Conservation (phyloP, 2,797 vertebrate genomes). For the Serranus cabrilla region DNA sequence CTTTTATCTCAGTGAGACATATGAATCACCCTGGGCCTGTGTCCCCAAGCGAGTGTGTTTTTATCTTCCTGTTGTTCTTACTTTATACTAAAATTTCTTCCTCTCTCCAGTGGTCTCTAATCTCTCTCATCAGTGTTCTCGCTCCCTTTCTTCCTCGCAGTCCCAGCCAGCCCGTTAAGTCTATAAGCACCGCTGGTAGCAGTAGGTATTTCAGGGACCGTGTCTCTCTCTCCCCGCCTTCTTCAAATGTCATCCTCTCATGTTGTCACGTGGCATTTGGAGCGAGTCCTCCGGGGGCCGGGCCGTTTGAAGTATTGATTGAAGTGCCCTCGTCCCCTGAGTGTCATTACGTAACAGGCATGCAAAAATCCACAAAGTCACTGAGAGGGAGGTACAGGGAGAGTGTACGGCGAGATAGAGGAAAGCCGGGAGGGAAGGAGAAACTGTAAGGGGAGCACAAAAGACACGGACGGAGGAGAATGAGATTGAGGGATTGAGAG, state of each 20-base stretch:
- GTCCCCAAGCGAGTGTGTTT: constrained; percentile 61
- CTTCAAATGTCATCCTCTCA: constrained; percentile 69
- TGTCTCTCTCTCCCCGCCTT: constrained; percentile 20
- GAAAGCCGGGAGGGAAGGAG: constrained; percentile 25
- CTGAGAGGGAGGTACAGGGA: constrained; percentile 44
- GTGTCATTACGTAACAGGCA: constrained; percentile 79
- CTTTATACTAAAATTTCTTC: constrained; percentile 46
- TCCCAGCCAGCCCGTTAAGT: constrained; percentile 17
- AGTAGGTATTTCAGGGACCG: constrained; percentile 46
- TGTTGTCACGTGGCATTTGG: constrained; percentile 79
- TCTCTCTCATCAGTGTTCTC: constrained; percentile 60
- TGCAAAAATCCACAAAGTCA: constrained; percentile 79
- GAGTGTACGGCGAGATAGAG: constrained; percentile 12
- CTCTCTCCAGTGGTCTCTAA: constrained; percentile 44
- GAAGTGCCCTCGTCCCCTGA: constrained; percentile 76
- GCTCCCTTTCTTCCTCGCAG: constrained; percentile 31
- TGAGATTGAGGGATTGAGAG: constrained; percentile 7
- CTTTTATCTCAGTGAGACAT: constrained; percentile 78
- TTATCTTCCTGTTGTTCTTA: constrained; percentile 68
- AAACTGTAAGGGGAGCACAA: constrained; percentile 19
- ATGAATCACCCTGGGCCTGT: constrained; percentile 70
- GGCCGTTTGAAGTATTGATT: constrained; percentile 79
- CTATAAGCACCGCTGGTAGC: constrained; percentile 42
- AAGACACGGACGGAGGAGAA: constrained; percentile 14
- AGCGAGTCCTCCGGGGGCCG: constrained; percentile 69